phyloP scores from a whole-genome alignment of 1,140 invertebrate genomes.

The Spodoptera frugiperda region DNA sequence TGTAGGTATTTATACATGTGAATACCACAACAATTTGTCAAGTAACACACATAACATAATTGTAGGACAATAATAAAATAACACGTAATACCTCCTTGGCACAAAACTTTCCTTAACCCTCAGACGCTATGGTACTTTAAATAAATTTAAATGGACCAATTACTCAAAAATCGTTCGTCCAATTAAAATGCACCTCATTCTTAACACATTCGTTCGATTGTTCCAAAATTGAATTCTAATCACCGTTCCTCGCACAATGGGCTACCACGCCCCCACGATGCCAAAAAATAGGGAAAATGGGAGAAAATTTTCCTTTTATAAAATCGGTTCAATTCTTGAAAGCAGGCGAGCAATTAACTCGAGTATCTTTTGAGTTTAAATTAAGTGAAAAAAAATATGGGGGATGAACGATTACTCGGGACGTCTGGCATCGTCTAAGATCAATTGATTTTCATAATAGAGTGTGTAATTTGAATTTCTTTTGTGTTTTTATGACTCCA shows the following conservation, averaged over 20 bases:
- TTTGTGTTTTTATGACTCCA: neutral
- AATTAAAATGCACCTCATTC: constrained; percentile 83
- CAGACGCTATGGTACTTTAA: neutral
- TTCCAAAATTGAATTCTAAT: constrained; percentile 86
- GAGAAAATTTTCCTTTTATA: constrained; percentile 72
- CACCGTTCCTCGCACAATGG: constrained; percentile 83
- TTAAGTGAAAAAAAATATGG: constrained; percentile 82
- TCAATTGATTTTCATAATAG: constrained; percentile 14
- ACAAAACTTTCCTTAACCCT: constrained; percentile 13
- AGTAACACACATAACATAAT: neutral
- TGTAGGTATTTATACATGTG: no score
- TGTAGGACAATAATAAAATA: no score
- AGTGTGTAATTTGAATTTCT: constrained; percentile 9
- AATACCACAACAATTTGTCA: neutral
- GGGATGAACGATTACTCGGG: constrained; percentile 45
- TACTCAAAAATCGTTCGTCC: constrained; percentile 71
- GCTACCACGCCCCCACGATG: constrained; percentile 57
- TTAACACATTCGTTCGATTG: constrained; percentile 76
- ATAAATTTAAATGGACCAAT: constrained; percentile 21
- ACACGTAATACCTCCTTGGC: neutral
- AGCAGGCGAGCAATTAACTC: constrained; percentile 83
- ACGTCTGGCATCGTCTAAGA: constrained; percentile 40
- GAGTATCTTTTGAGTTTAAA: constrained; percentile 86
- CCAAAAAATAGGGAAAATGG: constrained; percentile 84
- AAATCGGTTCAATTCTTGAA: constrained; percentile 78